phyloP scores from a whole-genome alignment of 30 jellyfish, hydroid and myxozoan species.

The Pseudorhiza aurosa region DNA sequence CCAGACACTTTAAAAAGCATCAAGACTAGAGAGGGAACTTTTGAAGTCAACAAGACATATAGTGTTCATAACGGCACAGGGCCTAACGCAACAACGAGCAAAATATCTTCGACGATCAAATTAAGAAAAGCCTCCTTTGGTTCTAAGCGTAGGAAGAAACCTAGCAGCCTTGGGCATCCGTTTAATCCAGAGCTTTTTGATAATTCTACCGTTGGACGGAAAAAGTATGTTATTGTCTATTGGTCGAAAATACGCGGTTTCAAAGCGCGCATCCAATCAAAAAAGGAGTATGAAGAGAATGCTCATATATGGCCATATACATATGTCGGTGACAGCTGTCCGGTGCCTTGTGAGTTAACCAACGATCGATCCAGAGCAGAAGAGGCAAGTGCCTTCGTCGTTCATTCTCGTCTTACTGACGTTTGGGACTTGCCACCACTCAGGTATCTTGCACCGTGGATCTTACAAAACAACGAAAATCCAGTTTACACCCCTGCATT shows the following conservation, averaged over 20 bases:
- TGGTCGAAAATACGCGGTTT: slow-evolving; percentile 98
- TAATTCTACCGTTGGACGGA: slow-evolving; percentile 77
- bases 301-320: slow-evolving; percentile 98
- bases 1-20: background rate
- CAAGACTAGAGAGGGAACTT: background rate
- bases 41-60: background rate
- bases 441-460: slow-evolving; percentile 97
- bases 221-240: slow-evolving; percentile 76
- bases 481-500: slow-evolving; percentile 99
- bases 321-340: slow-evolving; percentile 94
- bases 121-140: background rate
- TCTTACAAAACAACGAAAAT: slow-evolving; percentile 94
- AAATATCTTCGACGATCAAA: background rate
- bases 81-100: background rate
- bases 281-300: slow-evolving; percentile 80
- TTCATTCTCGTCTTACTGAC: slow-evolving; percentile 94
- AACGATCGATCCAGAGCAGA: slow-evolving; percentile 89
- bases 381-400: slow-evolving; percentile 97
- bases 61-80: background rate
- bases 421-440: slow-evolving; percentile 98
- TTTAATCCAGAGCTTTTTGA: slow-evolving; percentile 90
- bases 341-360: slow-evolving; percentile 92
- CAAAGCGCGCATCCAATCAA: slow-evolving; percentile 85
- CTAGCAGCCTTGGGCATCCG: slow-evolving; percentile 92
- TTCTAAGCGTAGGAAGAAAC: background rate